Conservation (phyloP, 2,888 invertebrate genomes). For the Andrena chrysosceles region DNA sequence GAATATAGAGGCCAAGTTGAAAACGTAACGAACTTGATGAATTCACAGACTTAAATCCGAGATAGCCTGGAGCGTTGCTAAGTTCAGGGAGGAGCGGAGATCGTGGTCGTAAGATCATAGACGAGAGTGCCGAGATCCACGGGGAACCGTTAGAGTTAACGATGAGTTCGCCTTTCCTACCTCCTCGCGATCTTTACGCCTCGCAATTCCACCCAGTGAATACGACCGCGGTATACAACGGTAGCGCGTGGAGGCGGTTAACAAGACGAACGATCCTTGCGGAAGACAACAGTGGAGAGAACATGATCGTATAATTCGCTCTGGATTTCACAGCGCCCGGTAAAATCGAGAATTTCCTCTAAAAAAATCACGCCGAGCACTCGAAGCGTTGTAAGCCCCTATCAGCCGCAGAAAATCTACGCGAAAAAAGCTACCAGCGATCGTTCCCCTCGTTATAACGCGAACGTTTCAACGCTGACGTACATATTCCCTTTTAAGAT, state of each 20-base stretch:
- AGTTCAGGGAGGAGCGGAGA: conserved; percentile 27
- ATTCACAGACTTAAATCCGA: background rate
- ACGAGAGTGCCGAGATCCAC: conserved; percentile 47
- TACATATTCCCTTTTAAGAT: conserved; percentile 60
- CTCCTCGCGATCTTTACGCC: conserved; percentile 55
- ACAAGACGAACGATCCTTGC: conserved; percentile 38
- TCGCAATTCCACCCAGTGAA: conserved; percentile 48
- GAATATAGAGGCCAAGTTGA: background rate
- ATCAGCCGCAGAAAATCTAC: conserved; percentile 23
- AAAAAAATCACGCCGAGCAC: background rate
- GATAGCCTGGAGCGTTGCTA: conserved; percentile 14
- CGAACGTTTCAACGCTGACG: conserved; percentile 20
- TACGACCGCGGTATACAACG: conserved; percentile 39
- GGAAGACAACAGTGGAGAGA: conserved; percentile 18
- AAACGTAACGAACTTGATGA: background rate
- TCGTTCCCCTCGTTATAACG: conserved; percentile 33
- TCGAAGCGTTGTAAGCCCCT: background rate
- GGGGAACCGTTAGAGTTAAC: conserved; percentile 65
- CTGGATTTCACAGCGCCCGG: conserved; percentile 7
- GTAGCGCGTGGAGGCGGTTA: conserved; percentile 54
- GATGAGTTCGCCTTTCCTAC: conserved; percentile 49
- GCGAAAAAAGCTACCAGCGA: background rate
- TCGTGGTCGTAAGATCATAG: conserved; percentile 50
- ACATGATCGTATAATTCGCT: conserved; percentile 49
- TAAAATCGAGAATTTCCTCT: conserved; percentile 3